These are phyloP conservation scores for Phataginus tetradactyla DNA, from an alignment of 2,797 vertebrate species.

Conservation along the genomic window DNA sequence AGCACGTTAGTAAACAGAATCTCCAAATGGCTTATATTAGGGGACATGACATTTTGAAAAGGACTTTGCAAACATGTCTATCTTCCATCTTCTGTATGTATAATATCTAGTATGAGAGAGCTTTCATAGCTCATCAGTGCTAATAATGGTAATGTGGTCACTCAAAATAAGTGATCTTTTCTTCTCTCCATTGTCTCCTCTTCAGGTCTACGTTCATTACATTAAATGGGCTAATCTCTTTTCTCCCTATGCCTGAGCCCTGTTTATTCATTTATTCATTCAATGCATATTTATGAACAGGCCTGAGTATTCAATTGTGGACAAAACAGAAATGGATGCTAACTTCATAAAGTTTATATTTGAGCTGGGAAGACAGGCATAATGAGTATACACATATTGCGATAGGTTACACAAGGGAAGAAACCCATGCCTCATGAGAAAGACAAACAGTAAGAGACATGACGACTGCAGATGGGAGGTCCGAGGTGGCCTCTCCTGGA, in stretches of 20 bases:
- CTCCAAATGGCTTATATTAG: neutral
- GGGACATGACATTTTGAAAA: conserved; percentile 1
- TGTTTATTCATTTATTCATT: conserved; percentile 14
- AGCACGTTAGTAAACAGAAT: neutral
- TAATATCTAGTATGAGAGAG: neutral
- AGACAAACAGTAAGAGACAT: neutral
- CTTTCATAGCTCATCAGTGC: neutral
- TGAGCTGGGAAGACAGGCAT: neutral
- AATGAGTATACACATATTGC: neutral
- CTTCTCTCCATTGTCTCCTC: neutral
- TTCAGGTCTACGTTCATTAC: neutral
- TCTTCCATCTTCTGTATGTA: neutral
- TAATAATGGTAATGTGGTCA: conserved; percentile 10
- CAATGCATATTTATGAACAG: neutral
- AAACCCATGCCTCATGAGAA: neutral
- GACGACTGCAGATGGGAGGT: neutral
- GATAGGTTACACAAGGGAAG: neutral
- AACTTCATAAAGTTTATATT: neutral
- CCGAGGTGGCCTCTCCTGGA: neutral
- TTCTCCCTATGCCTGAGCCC: neutral
- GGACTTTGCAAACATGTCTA: neutral
- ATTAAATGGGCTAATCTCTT: conserved; percentile 27
- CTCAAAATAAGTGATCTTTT: neutral
- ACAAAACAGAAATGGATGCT: neutral
- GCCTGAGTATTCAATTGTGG: neutral